Conservation (phyloP, 1,140 invertebrate genomes). For the Hylyphantes graminicola region DNA sequence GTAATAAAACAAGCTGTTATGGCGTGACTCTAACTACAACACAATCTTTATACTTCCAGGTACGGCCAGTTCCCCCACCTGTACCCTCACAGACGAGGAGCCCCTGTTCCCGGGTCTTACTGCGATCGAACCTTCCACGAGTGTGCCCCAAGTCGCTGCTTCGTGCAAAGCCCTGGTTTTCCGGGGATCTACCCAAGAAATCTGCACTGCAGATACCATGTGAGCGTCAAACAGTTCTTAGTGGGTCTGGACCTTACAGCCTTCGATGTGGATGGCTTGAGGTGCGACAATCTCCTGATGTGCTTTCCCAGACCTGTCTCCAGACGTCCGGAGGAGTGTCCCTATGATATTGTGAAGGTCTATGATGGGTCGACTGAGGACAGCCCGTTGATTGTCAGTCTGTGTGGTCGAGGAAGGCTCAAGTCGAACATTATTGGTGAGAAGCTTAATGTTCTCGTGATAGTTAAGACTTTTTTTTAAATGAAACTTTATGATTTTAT, state of each 20-base stretch:
- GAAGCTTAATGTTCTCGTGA: background rate
- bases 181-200: conserved; percentile 91
- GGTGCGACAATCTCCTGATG: conserved; percentile 94
- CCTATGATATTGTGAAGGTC: conserved; percentile 88
- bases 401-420: conserved; percentile 93
- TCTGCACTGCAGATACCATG: conserved; percentile 77
- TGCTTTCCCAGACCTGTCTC: conserved; percentile 89
- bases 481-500: background rate
- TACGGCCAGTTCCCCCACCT: conserved; percentile 92
- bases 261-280: conserved; percentile 91
- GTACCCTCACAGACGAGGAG: conserved; percentile 87
- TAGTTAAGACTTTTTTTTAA: background rate
- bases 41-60: conserved; percentile 9
- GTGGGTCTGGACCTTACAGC: conserved; percentile 61
- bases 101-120: conserved; percentile 83
- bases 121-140: conserved; percentile 82
- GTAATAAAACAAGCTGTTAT: no score
- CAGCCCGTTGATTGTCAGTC: conserved; percentile 86
- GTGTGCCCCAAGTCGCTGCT: conserved; percentile 86
- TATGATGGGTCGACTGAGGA: conserved; percentile 91
- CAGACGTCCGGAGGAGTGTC: conserved; percentile 77
- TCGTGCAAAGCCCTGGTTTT: conserved; percentile 91
- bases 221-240: conserved; percentile 61
- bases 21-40: no score
- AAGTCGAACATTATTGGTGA: conserved; percentile 88